Base-by-base conservation (phyloP, 1,140 invertebrate species). In the Drosophila kepulauana region DNA sequence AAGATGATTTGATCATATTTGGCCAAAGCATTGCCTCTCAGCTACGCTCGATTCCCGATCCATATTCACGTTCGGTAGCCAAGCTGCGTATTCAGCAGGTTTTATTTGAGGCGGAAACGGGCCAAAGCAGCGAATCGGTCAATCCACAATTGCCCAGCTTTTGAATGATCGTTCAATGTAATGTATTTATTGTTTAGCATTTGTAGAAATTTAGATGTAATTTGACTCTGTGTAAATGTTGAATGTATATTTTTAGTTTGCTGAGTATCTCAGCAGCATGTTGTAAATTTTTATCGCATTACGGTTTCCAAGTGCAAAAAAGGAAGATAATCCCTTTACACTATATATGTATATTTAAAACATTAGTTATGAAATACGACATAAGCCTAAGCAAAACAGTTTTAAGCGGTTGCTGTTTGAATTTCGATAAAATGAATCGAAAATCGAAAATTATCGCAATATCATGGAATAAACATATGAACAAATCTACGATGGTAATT, bases 51-150 rank as follows among this genome's bases (percentile, higher is more conserved):
- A 86, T 91, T 13, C 49, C 69, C 16, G 89, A 91, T 69, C 46
- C 76, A 3, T 91, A 91, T 72, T 74, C 85, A 2, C 78, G 89
- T 2, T 86, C 89, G 3, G 76, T 91, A 7, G 89, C 89, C n/a
- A 91, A 91, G 66, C 65, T 91, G 35, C 86, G 86, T 28, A 91
- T 91, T 8, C 89, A 91, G 67, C 89, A 91, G 61, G 81, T 91
- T n/a, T 72, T 91, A 28, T 91, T 91, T 20, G 81, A 91, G 57
- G 88, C 88, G 6, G 88, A 91, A 54, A 91, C 89, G 1, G 89
- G 89, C 0, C 85, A 82, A 49, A 91, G 62, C 38, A 67, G 59
- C 46, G 78, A 85, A 5, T 48, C 56, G 6, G 48, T 62, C 20
- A 72, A 49, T 65, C 48, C 82, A 0, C 79, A 71, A 7, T 10